Percentiles rank a stretch among this genome's conserved stretches.
Conservation (phyloP, 1,140 invertebrate species). For the Drosophila nasuta region DNA sequence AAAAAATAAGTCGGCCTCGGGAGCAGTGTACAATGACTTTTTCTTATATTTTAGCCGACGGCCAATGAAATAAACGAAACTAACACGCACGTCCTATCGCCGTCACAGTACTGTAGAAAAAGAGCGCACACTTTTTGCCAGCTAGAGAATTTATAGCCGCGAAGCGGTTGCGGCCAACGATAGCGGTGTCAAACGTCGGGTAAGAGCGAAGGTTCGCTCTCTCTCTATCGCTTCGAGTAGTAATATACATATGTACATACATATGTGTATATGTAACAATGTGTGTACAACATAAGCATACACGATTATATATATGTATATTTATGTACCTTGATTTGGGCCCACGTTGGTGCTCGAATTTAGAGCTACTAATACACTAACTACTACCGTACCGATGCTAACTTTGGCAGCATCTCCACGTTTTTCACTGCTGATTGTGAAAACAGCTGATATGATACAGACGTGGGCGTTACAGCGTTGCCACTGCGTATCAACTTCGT, state of each 20-base stretch:
- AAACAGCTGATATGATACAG: slow-evolving; percentile 51
- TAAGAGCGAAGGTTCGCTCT: slow-evolving; percentile 21
- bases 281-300: background rate
- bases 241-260: background rate
- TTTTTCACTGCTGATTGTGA: slow-evolving; percentile 41
- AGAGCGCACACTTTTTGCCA: slow-evolving; percentile 59
- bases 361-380: slow-evolving; percentile 5
- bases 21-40: slow-evolving; percentile 8
- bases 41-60: slow-evolving; percentile 63
- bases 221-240: slow-evolving; percentile 3
- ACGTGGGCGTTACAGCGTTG: slow-evolving; percentile 35
- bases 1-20: slow-evolving; percentile 5
- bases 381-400: slow-evolving; percentile 33
- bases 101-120: slow-evolving; percentile 67
- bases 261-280: background rate
- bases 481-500: slow-evolving; percentile 32
- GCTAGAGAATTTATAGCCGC: slow-evolving; percentile 59
- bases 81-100: slow-evolving; percentile 66
- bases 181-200: background rate
- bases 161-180: slow-evolving; percentile 15
- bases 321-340: slow-evolving; percentile 32
- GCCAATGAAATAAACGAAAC: slow-evolving; percentile 54
- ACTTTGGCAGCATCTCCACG: slow-evolving; percentile 50
- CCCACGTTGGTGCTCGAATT: slow-evolving; percentile 41
- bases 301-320: background rate